Conservation (phyloP, 2,888 invertebrate species). For the Odontothrips loti region DNA sequence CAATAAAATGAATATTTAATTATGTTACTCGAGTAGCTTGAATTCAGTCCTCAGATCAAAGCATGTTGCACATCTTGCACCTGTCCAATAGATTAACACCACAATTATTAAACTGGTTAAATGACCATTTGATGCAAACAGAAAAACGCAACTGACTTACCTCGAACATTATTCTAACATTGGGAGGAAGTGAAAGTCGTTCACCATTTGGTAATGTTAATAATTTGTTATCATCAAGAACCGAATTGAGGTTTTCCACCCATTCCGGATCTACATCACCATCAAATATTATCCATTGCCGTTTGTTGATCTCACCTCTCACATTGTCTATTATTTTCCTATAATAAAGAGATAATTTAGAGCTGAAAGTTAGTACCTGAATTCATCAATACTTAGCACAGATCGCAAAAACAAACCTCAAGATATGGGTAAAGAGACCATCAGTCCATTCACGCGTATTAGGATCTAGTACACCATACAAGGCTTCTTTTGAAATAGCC, state of each 20-base stretch:
- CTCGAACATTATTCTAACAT: slow-evolving; percentile 93
- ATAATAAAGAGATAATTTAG: slow-evolving; percentile 41
- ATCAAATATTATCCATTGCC: slow-evolving; percentile 99
- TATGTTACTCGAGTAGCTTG: too few species aligned
- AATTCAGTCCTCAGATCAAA: too few species aligned
- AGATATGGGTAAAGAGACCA: slow-evolving; percentile 95
- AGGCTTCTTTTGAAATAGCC: slow-evolving; percentile 96
- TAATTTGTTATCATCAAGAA: slow-evolving; percentile 97
- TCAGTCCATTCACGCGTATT: slow-evolving; percentile 99
- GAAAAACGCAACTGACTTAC: slow-evolving; percentile 47
- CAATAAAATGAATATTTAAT: too few species aligned
- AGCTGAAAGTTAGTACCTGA: too few species aligned
- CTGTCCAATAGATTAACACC: slow-evolving; percentile 44
- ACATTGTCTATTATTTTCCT: slow-evolving; percentile 99
- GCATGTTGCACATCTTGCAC: slow-evolving; percentile 97
- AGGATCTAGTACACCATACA: slow-evolving; percentile 97
- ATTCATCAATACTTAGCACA: not conserved
- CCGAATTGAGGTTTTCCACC: slow-evolving; percentile 99
- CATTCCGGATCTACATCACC: slow-evolving; percentile 99
- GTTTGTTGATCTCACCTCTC: slow-evolving; percentile 95
- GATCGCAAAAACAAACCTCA: slow-evolving; percentile 55
- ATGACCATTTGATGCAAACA: slow-evolving; percentile 32
- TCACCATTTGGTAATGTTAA: slow-evolving; percentile 97
- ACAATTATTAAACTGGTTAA: slow-evolving; percentile 10
- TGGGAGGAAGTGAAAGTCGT: slow-evolving; percentile 93